A percentile compares a stretch with the other conserved stretches of the same genome.
These are phyloP conservation scores for Andrena haemorrhoa DNA, from an alignment of 2,888 invertebrate species.

Conservation along the genomic window DNA sequence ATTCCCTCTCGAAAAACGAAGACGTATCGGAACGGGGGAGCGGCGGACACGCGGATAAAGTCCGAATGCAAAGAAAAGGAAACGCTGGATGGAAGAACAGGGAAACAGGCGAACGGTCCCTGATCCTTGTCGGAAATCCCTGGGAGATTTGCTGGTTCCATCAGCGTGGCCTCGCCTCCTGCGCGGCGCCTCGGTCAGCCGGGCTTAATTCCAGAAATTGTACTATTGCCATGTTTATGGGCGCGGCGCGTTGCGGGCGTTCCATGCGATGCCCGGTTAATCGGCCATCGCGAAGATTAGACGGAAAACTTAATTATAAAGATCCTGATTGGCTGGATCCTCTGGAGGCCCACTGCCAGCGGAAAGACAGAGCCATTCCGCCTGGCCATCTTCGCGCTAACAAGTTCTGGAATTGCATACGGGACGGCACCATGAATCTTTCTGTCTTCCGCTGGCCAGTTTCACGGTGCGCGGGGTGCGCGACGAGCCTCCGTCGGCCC, in stretches of 20 bases:
- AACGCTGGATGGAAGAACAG: neutral
- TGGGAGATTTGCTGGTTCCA: constrained; percentile 61
- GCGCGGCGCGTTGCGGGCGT: constrained; percentile 61
- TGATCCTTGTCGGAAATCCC: constrained; percentile 71
- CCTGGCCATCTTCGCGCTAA: constrained; percentile 50
- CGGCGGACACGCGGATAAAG: constrained; percentile 16
- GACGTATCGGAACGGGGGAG: constrained; percentile 15
- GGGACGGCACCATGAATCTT: constrained; percentile 41
- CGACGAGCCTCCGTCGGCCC: neutral
- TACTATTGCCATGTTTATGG: constrained; percentile 76
- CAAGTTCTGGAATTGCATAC: constrained; percentile 60
- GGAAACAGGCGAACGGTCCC: constrained; percentile 43
- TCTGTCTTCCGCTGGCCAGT: neutral
- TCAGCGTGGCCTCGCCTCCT: constrained; percentile 52
- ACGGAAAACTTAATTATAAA: constrained; percentile 83
- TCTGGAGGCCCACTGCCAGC: constrained; percentile 73
- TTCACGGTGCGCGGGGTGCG: neutral
- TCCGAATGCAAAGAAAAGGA: constrained; percentile 13
- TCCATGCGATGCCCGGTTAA: constrained; percentile 72
- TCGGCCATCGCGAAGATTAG: constrained; percentile 81
- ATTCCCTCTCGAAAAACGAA: constrained; percentile 33
- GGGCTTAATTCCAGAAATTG: constrained; percentile 75
- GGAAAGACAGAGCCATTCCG: constrained; percentile 49
- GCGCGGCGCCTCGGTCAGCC: constrained; percentile 40
- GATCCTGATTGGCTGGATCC: constrained; percentile 81